Base-by-base conservation (phyloP, 1,140 invertebrate genomes). In the Spodoptera frugiperda region DNA sequence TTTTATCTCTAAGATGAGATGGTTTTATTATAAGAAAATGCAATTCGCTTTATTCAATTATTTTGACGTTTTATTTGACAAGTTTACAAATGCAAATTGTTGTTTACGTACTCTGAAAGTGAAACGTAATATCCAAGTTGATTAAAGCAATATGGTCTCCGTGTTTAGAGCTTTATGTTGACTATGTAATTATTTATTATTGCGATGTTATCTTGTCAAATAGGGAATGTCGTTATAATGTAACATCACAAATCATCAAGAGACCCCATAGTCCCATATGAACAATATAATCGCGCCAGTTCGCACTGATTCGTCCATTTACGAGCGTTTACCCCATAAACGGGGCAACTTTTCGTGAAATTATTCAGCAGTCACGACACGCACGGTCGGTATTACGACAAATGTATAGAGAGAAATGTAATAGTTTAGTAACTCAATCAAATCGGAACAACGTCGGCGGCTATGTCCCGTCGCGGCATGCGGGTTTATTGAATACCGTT, bases 401-500 rank as follows among this genome's bases (percentile, higher is more conserved):
- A 73, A 55, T 21, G 30, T 61, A 75, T 33, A 77, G 77, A 83
- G 61, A 57, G 71, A 78, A 78, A 54, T 59, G 55, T 71, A 80
- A 78, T 80, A 87, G 82, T 87, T 88, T 71, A 53, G 77, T 87
- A 87, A 87, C 82, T 87, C 81, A 88, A 90, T 89, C 84, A 88
- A 87, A 87, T 83, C 79, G 61, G 80, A 83, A 87, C 87, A 89
- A 84, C 82, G 81, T 77, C 80, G 78, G 77, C 55, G 70, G 71
- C 68, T 61, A 73, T 63, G 70, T 77, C 55, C 76, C 79, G 82
- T 59, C 79, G 79, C 81, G 84, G 67, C 74, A 82, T 84, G 80
- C 84, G 82, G 83, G 83, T 82, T 88, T 88, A 90, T 90, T 90
- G 84, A 91, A 91, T 90, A 89, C 83, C 85, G 86, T 86, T 90